These are phyloP conservation scores for Astatoreochromis straeleni DNA, from an alignment of 2,113 vertebrate genomes.

Conservation along the genomic window DNA sequence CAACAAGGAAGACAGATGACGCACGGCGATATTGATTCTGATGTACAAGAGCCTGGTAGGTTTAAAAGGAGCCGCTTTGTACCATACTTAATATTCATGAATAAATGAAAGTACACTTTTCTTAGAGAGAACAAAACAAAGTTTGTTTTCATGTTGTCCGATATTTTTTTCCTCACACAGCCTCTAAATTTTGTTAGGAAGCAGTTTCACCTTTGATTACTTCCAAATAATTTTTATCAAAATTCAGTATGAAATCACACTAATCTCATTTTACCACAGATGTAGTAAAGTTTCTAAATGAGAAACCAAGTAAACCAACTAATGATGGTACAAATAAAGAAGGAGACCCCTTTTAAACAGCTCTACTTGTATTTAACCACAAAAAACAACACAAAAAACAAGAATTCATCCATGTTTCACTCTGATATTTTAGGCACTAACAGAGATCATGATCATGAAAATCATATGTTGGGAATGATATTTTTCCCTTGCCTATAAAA, in stretches of 20 bases:
- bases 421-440: background rate
- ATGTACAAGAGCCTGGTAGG: background rate
- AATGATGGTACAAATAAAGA: background rate
- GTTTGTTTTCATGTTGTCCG: background rate
- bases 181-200: background rate
- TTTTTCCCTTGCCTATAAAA: constrained; percentile 12
- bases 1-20: background rate
- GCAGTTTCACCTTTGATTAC: background rate
- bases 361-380: background rate
- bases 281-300: background rate
- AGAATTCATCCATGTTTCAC: background rate
- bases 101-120: background rate
- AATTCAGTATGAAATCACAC: background rate
- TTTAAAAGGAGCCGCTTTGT: constrained; percentile 34
- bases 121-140: background rate
- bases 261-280: background rate
- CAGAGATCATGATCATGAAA: background rate
- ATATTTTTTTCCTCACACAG: background rate
- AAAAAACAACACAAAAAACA: background rate
- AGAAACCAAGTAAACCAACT: background rate
- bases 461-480: background rate
- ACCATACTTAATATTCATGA: background rate
- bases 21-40: background rate
- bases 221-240: background rate
- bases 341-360: constrained; percentile 23